Base-by-base conservation (phyloP, 2,888 invertebrate species). In the Tridacna crocea region DNA sequence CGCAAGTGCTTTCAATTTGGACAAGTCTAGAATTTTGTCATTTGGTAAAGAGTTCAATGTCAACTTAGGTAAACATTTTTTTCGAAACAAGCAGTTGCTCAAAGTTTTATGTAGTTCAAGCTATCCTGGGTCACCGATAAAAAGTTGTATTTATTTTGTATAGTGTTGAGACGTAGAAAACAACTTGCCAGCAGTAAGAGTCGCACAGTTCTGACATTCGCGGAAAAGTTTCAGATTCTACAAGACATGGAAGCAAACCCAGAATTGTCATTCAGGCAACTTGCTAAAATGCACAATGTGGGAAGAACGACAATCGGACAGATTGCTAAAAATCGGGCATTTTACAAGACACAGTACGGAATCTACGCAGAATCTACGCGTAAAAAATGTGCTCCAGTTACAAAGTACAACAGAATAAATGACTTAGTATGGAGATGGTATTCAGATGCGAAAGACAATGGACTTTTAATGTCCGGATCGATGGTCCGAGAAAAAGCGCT, bases 401-500 rank as follows among this genome's bases (percentile, higher is more conserved):
- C 70, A 24, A 78, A 75, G 75, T 82, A 78, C 60, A 68, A 72
- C 3, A 72, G 72, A n/a, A 65, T 82, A 10, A 82, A 82, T 72
- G 75, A 75, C 26, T 22, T 78, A 10, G 82, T 82, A 12, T 78
- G 75, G 72, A 65, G 75, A 19, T 82, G 82, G 82, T 82, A 65
- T 66, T 70, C 27, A 26, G 65, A 63, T 0, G 74, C 78, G 17
- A 48, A 72, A n/a, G 65, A 75, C 24, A 82, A 65, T 65, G 78
- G 78, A 15, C 48, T 75, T 11, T 68, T 74, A 22, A 75, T 82
- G 55, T 82, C 82, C 0, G 82, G 82, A 8, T 72, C 78, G 19
- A 82, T 82, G 65, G 74, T 82, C 51, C 78, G 75, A n/a, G 78
- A 82, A 60, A 82, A 82, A 70, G 82, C 82, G 6, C 66, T 82